Evolutionary conservation across 2,888 invertebrate species (phyloP).

Genomic region (Chymomyza caudatula): DNA sequence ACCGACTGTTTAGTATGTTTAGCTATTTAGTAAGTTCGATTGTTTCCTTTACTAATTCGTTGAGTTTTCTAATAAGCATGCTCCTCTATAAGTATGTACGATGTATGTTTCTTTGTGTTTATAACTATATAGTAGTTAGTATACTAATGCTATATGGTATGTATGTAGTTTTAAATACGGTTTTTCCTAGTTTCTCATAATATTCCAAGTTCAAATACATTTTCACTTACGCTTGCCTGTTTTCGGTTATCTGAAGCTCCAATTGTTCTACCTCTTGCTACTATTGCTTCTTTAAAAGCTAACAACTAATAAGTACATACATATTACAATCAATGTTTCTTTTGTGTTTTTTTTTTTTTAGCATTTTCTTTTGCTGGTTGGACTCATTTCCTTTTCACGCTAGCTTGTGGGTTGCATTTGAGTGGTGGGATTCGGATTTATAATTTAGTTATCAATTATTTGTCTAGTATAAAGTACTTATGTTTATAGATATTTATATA

Average conservation of each 20-base stretch:
- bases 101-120: conserved; percentile 30
- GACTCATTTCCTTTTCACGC: conserved; percentile 3
- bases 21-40: conserved; percentile 49
- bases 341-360: conserved; percentile 16
- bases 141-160: neutral
- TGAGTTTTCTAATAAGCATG: conserved; percentile 59
- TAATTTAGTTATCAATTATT: conserved; percentile 11
- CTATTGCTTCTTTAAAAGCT: conserved; percentile 32
- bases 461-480: conserved; percentile 26
- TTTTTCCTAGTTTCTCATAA: neutral
- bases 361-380: neutral
- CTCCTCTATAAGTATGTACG: conserved; percentile 29
- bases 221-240: neutral
- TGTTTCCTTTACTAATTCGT: conserved; percentile 57
- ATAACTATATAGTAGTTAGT: conserved; percentile 20
- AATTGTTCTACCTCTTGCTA: neutral
- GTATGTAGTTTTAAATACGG: neutral
- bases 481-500: conserved; percentile 12
- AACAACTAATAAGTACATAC: neutral
- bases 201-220: neutral
- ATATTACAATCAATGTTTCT: neutral
- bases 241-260: neutral
- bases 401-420: conserved; percentile 63
- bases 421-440: conserved; percentile 55
- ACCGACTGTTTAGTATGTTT: conserved; percentile 9